These are phyloP conservation scores for Margarornis squamiger DNA, from an alignment of 2,797 vertebrate species.

Conservation along the genomic window DNA sequence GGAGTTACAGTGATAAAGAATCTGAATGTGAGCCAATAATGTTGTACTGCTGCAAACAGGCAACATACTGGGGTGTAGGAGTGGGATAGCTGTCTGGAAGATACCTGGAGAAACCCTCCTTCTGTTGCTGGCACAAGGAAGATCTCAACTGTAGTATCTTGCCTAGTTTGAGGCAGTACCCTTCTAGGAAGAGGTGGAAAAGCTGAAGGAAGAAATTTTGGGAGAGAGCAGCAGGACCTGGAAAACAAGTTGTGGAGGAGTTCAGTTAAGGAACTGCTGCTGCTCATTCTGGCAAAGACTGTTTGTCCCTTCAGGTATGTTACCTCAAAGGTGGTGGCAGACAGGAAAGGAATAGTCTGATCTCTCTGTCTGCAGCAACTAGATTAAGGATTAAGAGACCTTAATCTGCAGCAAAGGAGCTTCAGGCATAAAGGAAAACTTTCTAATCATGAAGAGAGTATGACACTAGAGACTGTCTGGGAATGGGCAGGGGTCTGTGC, in stretches of 20 bases:
- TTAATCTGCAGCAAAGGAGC: not conserved
- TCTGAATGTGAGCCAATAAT: not conserved
- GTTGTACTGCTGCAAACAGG: not conserved
- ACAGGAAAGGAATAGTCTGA: not conserved
- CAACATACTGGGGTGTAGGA: not conserved
- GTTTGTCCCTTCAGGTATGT: not conserved
- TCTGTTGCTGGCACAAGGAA: constrained; percentile 21
- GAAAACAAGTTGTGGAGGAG: not conserved
- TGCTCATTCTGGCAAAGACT: not conserved
- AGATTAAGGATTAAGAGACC: not conserved
- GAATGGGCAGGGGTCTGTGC: not conserved
- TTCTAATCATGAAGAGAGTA: not conserved
- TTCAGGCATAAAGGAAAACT: not conserved
- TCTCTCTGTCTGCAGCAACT: rapidly evolving
- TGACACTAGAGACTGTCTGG: not conserved
- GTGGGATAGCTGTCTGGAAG: not conserved
- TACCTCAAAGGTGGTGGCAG: not conserved
- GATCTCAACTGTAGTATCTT: not conserved
- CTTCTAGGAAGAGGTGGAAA: not conserved
- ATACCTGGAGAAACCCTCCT: constrained; percentile 43
- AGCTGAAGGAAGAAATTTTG: not conserved
- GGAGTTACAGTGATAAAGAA: not conserved
- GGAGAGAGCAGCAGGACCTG: not conserved
- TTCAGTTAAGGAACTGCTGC: not conserved
- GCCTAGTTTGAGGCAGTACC: not conserved